Evolutionary conservation across 2,797 vertebrate species (phyloP).

Genomic region (Saxicola maurus): DNA sequence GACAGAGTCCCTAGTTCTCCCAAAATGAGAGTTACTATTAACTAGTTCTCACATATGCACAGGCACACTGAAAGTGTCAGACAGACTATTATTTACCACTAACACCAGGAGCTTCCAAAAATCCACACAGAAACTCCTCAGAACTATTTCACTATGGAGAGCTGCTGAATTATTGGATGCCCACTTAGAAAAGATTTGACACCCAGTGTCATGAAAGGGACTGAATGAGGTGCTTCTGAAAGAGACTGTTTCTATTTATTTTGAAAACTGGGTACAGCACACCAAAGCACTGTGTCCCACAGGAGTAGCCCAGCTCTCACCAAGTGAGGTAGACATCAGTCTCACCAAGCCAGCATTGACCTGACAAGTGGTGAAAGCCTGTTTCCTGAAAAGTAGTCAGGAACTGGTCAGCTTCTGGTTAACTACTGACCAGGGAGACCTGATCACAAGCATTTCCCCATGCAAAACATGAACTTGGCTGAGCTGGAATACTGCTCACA

Average conservation of each 20-base stretch:
- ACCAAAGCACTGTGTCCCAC: neutral
- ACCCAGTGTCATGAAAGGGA: neutral
- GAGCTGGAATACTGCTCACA: neutral
- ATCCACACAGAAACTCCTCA: neutral
- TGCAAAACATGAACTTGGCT: neutral
- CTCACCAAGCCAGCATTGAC: neutral
- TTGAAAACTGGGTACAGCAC: neutral
- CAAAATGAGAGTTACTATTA: neutral
- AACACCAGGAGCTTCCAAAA: neutral
- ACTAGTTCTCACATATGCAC: neutral
- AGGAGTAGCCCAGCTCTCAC: neutral
- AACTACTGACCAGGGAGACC: neutral
- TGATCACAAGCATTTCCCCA: neutral
- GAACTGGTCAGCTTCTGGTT: neutral
- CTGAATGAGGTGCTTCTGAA: neutral
- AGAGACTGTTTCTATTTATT: neutral
- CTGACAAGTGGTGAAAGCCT: fast-evolving
- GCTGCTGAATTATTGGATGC: neutral
- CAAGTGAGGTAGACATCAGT: neutral
- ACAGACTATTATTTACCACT: neutral
- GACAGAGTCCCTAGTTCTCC: neutral
- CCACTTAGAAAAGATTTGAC: neutral
- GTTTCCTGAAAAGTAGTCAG: neutral
- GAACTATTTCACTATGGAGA: neutral
- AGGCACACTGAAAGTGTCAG: neutral